Base-by-base conservation (phyloP, 2,797 vertebrate genomes). In the Helicolenus hilgendorfi region DNA sequence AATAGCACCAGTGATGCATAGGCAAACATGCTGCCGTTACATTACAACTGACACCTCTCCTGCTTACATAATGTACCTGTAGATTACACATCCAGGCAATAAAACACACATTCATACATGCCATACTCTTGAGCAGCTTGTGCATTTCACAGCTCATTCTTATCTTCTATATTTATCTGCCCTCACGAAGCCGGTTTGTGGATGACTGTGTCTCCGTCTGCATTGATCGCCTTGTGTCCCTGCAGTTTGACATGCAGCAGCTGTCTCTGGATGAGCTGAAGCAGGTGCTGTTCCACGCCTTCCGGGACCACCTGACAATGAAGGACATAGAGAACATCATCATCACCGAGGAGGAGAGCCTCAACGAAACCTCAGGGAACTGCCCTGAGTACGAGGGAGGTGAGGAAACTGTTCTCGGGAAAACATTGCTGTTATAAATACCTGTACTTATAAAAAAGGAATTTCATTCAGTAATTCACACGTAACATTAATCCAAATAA, bases 321-420 rank as follows among this genome's bases (percentile, higher is more conserved):
- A 99, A 99, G 97, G 99, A 99, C 98, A 99, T 99, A 0, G 99
- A 99, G 96, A 99, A 99, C 97, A 99, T 99, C 97, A 99, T 99
- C 96, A 99, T 99, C 97, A 99, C 98, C 0, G 99, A 99, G 95
- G 99, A 99, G 91, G 99, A 99, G 97, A 99, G 99, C 90, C 97
- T 99, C 94, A 99, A 99, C 0, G 98, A 99, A 93, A 98, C 98
- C 92, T 98, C 98, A 58, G 98, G 98, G 89, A 99, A 98, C 96
- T 99, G 98, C 94, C 99, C 98, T 1, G 99, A 99, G 96, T 99
- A 99, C 69, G 99, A 99, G 95, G 99, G 99, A 98, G 97, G 98
- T 98, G 83, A 96, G 95, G 65, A 86, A 56, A 56, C 67, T 41
- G 67, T 53, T 87, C 36, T 81, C 20, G 0, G 13, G 24, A 41